A percentile compares a stretch with the other conserved stretches of the same genome.
phyloP scores from a whole-genome alignment of 2,113 vertebrate species.

The Podarcis raffonei region DNA sequence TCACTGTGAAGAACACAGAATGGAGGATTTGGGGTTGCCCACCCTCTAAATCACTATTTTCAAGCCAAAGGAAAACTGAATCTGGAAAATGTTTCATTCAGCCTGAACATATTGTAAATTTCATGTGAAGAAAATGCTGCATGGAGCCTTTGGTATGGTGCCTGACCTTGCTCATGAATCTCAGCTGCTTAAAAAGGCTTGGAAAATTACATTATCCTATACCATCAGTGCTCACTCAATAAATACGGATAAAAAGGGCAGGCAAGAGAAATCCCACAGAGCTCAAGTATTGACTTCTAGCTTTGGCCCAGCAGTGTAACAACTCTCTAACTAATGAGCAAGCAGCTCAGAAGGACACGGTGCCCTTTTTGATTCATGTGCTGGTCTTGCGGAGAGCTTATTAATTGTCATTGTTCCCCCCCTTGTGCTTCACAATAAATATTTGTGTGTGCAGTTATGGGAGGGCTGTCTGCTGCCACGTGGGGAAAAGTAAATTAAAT shows the following conservation, averaged over 20 bases:
- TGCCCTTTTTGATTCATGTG: conserved; percentile 38
- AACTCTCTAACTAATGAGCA: conserved; percentile 55
- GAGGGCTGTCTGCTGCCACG: not conserved
- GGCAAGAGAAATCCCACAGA: conserved; percentile 39
- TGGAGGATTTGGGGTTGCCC: not conserved
- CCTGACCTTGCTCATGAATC: conserved; percentile 78
- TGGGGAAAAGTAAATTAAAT: conserved; percentile 22
- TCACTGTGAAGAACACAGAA: not conserved
- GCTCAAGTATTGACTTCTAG: conserved; percentile 50
- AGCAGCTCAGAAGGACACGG: conserved; percentile 31
- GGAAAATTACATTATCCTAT: conserved; percentile 76
- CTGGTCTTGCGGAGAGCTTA: conserved; percentile 23
- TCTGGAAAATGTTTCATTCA: not conserved
- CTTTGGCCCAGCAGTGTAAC: conserved; percentile 52
- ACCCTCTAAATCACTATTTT: not conserved
- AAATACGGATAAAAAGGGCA: conserved; percentile 46
- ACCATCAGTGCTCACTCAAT: conserved; percentile 62
- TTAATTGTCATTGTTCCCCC: conserved; percentile 25
- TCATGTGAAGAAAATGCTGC: conserved; percentile 21
- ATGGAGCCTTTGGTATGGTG: conserved; percentile 64
- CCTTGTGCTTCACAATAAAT: conserved; percentile 36
- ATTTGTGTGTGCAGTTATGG: conserved; percentile 18
- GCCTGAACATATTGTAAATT: not conserved
- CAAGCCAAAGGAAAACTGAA: not conserved
- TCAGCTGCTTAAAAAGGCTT: conserved; percentile 64